phyloP scores from a whole-genome alignment of 2,797 vertebrate genomes.

The Dicrostonyx torquatus region DNA sequence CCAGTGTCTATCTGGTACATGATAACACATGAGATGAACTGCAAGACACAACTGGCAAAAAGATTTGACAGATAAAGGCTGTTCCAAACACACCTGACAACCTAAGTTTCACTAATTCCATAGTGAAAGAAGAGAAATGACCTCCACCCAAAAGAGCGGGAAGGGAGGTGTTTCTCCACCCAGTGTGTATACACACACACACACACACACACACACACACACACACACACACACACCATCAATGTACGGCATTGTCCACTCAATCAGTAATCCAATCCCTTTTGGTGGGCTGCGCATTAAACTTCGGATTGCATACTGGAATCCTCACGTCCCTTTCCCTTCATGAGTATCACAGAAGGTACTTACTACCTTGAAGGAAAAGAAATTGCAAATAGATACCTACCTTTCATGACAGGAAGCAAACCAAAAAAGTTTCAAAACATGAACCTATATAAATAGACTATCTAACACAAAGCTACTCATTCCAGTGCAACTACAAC shows the following conservation, averaged over 20 bases:
- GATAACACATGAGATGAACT: slow-evolving; percentile 6
- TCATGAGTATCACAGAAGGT: neutral
- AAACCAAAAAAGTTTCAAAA: slow-evolving; percentile 33
- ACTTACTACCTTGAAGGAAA: neutral
- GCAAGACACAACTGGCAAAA: neutral
- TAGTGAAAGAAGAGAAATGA: neutral
- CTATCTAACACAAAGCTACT: neutral
- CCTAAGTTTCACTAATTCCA: neutral
- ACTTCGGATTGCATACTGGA: neutral
- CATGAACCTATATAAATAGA: neutral
- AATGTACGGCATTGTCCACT: neutral
- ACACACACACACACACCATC: neutral
- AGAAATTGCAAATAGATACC: neutral
- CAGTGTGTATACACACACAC: neutral
- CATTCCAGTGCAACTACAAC: slow-evolving; percentile 14
- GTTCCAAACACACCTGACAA: neutral
- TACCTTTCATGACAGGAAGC: slow-evolving; percentile 5
- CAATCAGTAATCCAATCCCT: neutral
- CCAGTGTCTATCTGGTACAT: neutral
- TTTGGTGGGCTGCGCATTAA: neutral
- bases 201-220: neutral
- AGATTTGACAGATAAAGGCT: neutral
- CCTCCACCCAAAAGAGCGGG: no score
- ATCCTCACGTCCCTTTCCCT: neutral
- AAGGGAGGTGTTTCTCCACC: neutral